phyloP scores from a whole-genome alignment of 1,140 invertebrate genomes.

The Drosophila subpulchrella region DNA sequence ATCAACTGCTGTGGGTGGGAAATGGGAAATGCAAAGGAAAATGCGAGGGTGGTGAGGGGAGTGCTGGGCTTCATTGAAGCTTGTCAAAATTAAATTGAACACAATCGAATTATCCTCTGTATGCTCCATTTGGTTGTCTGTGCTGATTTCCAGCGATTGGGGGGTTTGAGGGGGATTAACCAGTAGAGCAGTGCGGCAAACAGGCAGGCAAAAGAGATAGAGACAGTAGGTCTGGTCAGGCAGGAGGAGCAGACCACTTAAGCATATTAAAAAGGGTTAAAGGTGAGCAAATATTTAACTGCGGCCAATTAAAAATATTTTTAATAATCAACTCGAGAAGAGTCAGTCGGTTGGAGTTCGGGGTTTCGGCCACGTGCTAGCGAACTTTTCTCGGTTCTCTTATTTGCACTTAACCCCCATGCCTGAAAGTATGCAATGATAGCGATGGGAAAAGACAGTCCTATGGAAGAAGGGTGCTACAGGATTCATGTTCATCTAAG shows the following conservation, averaged over 20 bases:
- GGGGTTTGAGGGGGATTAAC: constrained; percentile 5
- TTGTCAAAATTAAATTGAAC: constrained; percentile 85
- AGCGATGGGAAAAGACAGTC: neutral
- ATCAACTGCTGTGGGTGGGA: constrained; percentile 58
- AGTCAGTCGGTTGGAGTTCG: constrained; percentile 4
- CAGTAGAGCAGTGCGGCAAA: neutral
- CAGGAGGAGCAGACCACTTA: constrained; percentile 63
- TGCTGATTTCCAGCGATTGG: constrained; percentile 31
- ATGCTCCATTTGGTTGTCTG: constrained; percentile 74
- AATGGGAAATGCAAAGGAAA: constrained; percentile 15
- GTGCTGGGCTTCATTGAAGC: constrained; percentile 70
- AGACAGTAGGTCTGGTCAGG: neutral
- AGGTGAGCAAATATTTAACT: constrained; percentile 76
- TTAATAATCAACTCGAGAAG: constrained; percentile 61
- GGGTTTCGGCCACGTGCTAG: constrained; percentile 48
- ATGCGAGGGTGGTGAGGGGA: constrained; percentile 5
- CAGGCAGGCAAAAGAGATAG: neutral
- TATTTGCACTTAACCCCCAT: constrained; percentile 59
- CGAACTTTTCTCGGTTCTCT: constrained; percentile 9
- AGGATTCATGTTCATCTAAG: neutral
- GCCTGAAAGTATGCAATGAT: constrained; percentile 60
- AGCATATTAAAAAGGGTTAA: constrained; percentile 80
- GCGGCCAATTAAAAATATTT: constrained; percentile 74
- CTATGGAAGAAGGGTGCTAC: neutral
- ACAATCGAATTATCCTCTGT: constrained; percentile 83